A percentile compares a stretch with the other conserved stretches of the same genome.
phyloP scores from a whole-genome alignment of 2,888 invertebrate species.

The Athetis lepigone region DNA sequence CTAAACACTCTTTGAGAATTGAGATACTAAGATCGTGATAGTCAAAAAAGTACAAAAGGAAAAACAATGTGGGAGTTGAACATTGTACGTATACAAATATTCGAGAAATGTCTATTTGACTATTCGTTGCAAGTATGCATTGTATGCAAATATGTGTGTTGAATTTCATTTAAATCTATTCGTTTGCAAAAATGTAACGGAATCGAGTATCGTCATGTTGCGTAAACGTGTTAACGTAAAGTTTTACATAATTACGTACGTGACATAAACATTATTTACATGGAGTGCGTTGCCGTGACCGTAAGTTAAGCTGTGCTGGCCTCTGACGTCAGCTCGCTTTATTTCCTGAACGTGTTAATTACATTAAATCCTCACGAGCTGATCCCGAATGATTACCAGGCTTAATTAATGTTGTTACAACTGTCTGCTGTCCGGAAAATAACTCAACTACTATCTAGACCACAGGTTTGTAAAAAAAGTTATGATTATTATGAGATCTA shows the following conservation, averaged over 20 bases:
- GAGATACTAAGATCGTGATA: background rate
- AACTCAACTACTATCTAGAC: conserved; percentile 16
- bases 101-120: conserved; percentile 62
- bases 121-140: conserved; percentile 44
- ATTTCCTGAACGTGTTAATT: conserved; percentile 66
- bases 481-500: conserved; percentile 25
- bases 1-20: background rate
- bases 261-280: conserved; percentile 70
- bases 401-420: conserved; percentile 47
- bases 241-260: conserved; percentile 68
- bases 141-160: conserved; percentile 61
- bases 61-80: background rate
- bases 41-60: conserved; percentile 5
- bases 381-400: conserved; percentile 51
- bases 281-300: conserved; percentile 56
- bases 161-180: conserved; percentile 57
- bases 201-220: conserved; percentile 60
- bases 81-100: conserved; percentile 52
- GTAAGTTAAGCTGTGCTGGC: conserved; percentile 57
- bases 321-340: conserved; percentile 57
- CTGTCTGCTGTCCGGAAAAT: conserved; percentile 28
- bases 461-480: conserved; percentile 1
- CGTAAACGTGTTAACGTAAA: conserved; percentile 66
- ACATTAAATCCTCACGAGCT: conserved; percentile 61
- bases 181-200: conserved; percentile 66